phyloP scores from a whole-genome alignment of 2,113 vertebrate species.

The Jaculus jaculus region DNA sequence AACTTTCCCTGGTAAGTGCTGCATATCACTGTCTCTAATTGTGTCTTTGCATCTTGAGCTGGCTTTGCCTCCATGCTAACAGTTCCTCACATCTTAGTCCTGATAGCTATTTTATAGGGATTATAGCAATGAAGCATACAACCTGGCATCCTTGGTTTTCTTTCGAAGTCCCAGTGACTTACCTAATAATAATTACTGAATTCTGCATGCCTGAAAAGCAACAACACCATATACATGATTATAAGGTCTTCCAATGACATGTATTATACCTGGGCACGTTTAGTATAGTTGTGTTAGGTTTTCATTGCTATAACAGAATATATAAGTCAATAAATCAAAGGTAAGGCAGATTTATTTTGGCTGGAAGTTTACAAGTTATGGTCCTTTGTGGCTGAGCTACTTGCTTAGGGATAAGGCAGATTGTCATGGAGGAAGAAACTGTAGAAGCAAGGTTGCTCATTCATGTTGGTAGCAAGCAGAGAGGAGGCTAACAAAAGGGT shows the following conservation, averaged over 20 bases:
- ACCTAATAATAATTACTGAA: background rate
- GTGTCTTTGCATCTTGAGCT: background rate
- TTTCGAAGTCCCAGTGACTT: background rate
- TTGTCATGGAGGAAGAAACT: no score
- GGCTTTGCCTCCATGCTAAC: background rate
- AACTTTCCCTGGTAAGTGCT: background rate
- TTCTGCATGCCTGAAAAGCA: background rate
- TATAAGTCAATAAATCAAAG: background rate
- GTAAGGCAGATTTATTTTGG: background rate
- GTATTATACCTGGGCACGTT: background rate
- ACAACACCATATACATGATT: background rate
- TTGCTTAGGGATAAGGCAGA: background rate
- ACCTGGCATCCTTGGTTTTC: background rate
- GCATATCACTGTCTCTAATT: no score
- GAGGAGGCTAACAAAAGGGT: background rate
- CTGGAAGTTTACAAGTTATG: background rate
- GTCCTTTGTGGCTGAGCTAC: rapidly evolving
- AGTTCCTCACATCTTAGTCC: background rate
- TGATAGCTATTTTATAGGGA: background rate
- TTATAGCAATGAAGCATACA: background rate
- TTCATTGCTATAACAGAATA: background rate
- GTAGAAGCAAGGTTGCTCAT: background rate
- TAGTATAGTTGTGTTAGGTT: background rate
- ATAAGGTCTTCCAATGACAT: background rate
- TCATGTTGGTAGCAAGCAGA: background rate